phyloP scores from a whole-genome alignment of 2,113 vertebrate genomes.

The Cyrtonyx montezumae region DNA sequence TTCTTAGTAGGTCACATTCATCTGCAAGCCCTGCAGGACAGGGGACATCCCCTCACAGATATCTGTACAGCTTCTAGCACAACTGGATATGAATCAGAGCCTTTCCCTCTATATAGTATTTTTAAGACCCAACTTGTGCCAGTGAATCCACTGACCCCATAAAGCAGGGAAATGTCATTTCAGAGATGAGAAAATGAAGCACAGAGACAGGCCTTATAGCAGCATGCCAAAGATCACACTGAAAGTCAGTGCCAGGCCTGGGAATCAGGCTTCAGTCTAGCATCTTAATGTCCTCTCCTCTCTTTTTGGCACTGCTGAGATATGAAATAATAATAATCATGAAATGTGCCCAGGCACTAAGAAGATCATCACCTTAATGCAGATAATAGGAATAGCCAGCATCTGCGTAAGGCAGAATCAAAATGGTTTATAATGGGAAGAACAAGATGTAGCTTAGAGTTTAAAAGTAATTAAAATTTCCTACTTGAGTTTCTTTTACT shows the following conservation, averaged over 20 bases:
- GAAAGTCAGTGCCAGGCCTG: background rate
- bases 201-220: background rate
- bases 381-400: slow-evolving; percentile 43
- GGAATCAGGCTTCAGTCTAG: background rate
- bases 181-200: slow-evolving; percentile 33
- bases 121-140: background rate
- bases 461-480: slow-evolving; percentile 73
- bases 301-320: slow-evolving; percentile 47
- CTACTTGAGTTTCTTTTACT: slow-evolving; percentile 57
- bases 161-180: slow-evolving; percentile 22
- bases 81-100: background rate
- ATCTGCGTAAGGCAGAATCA: slow-evolving; percentile 31
- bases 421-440: slow-evolving; percentile 47
- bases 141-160: slow-evolving; percentile 16
- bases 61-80: background rate
- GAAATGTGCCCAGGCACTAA: slow-evolving; percentile 21
- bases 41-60: background rate
- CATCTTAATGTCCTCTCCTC: slow-evolving; percentile 31
- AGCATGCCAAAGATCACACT: slow-evolving; percentile 15
- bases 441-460: slow-evolving; percentile 41
- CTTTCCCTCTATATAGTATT: background rate
- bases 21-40: background rate
- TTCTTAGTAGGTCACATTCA: background rate
- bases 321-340: slow-evolving; percentile 49
- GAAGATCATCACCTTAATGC: slow-evolving; percentile 58